Evolutionary conservation across 2,888 invertebrate species (phyloP), one percentile per base, ranked within the genome.

Genomic region (Prosapia bicincta): DNA sequence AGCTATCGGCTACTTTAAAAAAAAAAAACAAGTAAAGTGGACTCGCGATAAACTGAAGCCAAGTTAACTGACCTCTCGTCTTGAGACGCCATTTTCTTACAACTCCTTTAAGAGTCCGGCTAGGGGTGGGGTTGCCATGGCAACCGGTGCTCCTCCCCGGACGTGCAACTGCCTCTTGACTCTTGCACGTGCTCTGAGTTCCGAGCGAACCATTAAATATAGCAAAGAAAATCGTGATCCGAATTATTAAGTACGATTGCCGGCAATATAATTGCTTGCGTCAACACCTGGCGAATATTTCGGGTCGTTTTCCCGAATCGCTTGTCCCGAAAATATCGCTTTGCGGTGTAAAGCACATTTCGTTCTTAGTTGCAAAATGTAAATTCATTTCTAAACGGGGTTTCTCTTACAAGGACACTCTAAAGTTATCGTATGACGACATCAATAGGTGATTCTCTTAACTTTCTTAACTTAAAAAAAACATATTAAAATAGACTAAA

Each of bases 41-140:
- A 54, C 54, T 54, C n/a, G 5, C 20, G 20, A 54, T 54, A 15
- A 54, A 54, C 54, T 20, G 20, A 54, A 5, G 20, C 20, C 54
- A 54, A 54, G 54, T 54, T 54, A 54, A 54, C 54, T 54, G 54
- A 54, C 54, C 54, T 54, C 54, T 54, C 54, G 54, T 54, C 54
- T 54, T 54, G 54, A 54, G 54, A 54, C 54, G 54, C 54, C 54
- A 54, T 54, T 54, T 54, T 54, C 54, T 54, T 54, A 54, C 54
- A 54, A 54, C 20, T 20, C 54, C 54, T 54, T 54, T 54, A 54
- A 54, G 54, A 54, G 54, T 54, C 54, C 54, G 13, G 54, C 54
- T 2, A 54, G 54, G 54, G 54, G 54, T 20, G 54, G n/a, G 20
- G 54, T 54, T 54, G 54, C 20, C 54, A 20, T 54, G 54, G 20